Evolutionary conservation across 2,113 vertebrate species (phyloP), one percentile per base, ranked within the genome.

Genomic region (Rutilus rutilus): DNA sequence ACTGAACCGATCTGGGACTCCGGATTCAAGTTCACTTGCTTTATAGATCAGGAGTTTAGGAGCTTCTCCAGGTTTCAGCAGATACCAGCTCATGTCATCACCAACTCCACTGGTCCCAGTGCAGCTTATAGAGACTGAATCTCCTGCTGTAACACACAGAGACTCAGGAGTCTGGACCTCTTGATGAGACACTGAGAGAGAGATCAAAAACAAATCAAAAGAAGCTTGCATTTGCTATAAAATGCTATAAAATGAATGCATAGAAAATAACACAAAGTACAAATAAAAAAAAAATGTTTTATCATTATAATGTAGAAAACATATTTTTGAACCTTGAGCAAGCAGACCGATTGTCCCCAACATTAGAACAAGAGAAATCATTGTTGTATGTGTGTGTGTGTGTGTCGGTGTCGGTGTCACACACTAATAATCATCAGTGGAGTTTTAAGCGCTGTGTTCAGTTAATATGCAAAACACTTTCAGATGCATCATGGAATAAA

Each of bases 31-130:
- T 2, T 0, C 0, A n/a, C 3, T 54, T 1, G 64, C 21, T 1
- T 0, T 0, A 3, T 74, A 14, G 5, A 83, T 83, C 14, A 67
- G 27, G 60, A 85, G 75, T 85, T 77, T 78, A 78, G 74, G 74
- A 69, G 30, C 17, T 39, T 39, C 17, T 69, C 65, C 65, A 69
- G 30, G 0, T 69, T 69, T 69, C 65, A 0, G 77, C 17, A 80
- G 57, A 74, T 81, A 86, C 65, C 78, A 86, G 39, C 65, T 82
- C 78, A 81, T 86, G 52, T 62, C 54, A 65, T 8, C 0, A 75
- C 0, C 67, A 75, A 86, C 54, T 80, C 78, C 85, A 39, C 11
- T 47, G 21, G 33, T 74, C 52, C 50, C 67, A 39, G 78, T 67
- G n/a, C 84, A 85, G 23, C 30, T 78, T 2, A 78, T 67, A 78